Evolutionary conservation across 2,797 vertebrate species (phyloP).

Genomic region (Spizella passerina): DNA sequence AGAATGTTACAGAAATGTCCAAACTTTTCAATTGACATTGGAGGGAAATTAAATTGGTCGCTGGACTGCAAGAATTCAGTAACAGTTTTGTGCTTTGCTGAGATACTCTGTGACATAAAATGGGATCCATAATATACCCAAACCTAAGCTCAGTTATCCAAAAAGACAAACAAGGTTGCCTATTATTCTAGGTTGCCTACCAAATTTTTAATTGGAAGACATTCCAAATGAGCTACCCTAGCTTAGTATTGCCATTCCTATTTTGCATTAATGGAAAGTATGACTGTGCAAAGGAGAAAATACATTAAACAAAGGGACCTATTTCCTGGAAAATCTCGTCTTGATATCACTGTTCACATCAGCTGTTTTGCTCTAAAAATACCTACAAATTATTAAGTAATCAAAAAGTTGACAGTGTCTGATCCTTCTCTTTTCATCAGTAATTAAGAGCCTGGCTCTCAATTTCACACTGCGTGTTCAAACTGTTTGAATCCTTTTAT

Average conservation of each 20-base stretch:
- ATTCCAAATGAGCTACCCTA: neutral
- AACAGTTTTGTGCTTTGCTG: neutral
- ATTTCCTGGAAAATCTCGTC: neutral
- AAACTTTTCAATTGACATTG: neutral
- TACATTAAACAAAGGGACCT: neutral
- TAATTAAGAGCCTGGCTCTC: neutral
- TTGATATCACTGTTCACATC: neutral
- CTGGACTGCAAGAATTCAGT: neutral
- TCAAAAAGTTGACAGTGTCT: neutral
- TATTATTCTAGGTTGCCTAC: neutral
- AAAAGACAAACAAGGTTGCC: neutral
- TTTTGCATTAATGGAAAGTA: neutral
- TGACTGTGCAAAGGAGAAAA: neutral
- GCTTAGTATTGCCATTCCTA: neutral
- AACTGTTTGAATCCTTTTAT: neutral
- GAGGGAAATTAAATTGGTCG: neutral
- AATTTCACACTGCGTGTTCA: neutral
- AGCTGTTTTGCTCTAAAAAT: neutral
- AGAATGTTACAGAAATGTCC: neutral
- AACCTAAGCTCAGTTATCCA: neutral
- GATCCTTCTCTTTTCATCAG: neutral
- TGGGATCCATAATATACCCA: accelerated
- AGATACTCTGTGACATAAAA: neutral
- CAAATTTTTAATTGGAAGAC: neutral
- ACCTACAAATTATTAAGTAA: neutral